Base-by-base conservation (phyloP, 1,140 invertebrate species). In the Drosophila pseudoananassae region DNA sequence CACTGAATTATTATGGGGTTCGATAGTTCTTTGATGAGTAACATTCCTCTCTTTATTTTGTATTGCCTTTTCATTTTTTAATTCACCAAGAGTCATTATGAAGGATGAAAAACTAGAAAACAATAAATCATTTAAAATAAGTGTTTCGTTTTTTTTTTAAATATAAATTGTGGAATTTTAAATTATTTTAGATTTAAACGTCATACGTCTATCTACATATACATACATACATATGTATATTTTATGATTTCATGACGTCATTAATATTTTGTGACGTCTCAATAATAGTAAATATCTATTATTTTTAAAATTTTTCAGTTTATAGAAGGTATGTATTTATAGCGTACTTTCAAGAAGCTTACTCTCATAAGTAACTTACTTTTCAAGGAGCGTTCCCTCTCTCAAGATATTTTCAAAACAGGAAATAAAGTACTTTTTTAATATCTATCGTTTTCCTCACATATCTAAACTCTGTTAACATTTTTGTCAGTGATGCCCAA, bases 81-180 rank as follows among this genome's bases (percentile, higher is more conserved):
- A 43, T 14, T 43, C 40, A 17, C 40, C 40, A 43, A 43, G 40
- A 43, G 40, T 43, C 40, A 43, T 43, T 43, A 2, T 17, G n/a
- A 17, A 43, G 14, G 14, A 15, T 40, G 1, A 40, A 40, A 15
- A 43, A 14, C 40, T 43, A 9, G 8, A 43, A 43, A 8, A 14
- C 7, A 17, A 43, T 4, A n/a, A 40, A 14, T 14, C 3, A 4
- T 40, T 40, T 40, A 3, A 10, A 4, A 4, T n/a, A 15, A 6
- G 3, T 40, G 0, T 6, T 27, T 27, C 5, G 6, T 27, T 27
- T 6, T 7, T 27, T 27, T 6, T 1, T 27, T 1, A 27, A 27
- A 6, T 27, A 27, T 3, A 1, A 20, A 27, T 27, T 27, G 6
- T 27, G 1, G 25, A 7, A 6, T 27, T 27, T 27, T 27, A 27